Percentiles rank a stretch among this genome's conserved stretches.
Evolutionary conservation across 2,797 vertebrate genomes (phyloP).

Genomic region (Distichodus sexfasciatus): DNA sequence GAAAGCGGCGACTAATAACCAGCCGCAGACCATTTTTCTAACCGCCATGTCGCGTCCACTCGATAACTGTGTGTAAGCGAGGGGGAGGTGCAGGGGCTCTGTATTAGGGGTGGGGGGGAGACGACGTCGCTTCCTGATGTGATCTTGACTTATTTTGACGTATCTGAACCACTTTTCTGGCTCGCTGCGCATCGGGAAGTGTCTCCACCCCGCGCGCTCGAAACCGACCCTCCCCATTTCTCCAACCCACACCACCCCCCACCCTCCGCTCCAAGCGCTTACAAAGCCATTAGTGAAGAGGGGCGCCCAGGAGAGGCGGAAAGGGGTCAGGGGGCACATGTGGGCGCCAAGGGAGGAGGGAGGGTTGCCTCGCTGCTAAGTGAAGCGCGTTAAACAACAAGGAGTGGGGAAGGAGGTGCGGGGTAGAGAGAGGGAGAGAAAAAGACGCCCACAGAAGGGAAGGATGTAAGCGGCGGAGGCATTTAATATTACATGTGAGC

Average conservation of each 20-base stretch:
- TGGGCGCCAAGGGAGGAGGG: constrained; percentile 32
- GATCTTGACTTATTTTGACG: constrained; percentile 65
- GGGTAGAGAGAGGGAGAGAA: constrained; percentile 5
- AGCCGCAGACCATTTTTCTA: constrained; percentile 28
- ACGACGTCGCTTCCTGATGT: constrained; percentile 30
- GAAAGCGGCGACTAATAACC: constrained; percentile 34
- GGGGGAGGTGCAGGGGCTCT: too few relatives aligned
- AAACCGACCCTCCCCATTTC: too few relatives aligned
- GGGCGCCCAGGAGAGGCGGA: constrained; percentile 23
- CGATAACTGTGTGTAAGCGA: constrained; percentile 6
- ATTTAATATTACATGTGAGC: constrained; percentile 71
- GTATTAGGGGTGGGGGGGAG: constrained; percentile 3
- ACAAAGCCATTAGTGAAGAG: constrained; percentile 60
- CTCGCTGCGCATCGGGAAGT: constrained; percentile 56
- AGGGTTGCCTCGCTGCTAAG: constrained; percentile 57
- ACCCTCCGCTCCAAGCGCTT: constrained; percentile 37
- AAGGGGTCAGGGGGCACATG: constrained; percentile 31
- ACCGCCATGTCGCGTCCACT: constrained; percentile 17
- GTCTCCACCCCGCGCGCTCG: too few relatives aligned
- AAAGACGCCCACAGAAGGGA: constrained; percentile 40
- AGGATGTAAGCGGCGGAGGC: constrained; percentile 61
- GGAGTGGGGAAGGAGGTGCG: constrained; percentile 33
- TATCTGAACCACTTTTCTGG: constrained; percentile 62
- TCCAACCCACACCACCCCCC: too few relatives aligned
- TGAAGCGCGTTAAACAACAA: constrained; percentile 59